Evolutionary conservation across 2,113 vertebrate species (phyloP).

Genomic region (Felis chaus): DNA sequence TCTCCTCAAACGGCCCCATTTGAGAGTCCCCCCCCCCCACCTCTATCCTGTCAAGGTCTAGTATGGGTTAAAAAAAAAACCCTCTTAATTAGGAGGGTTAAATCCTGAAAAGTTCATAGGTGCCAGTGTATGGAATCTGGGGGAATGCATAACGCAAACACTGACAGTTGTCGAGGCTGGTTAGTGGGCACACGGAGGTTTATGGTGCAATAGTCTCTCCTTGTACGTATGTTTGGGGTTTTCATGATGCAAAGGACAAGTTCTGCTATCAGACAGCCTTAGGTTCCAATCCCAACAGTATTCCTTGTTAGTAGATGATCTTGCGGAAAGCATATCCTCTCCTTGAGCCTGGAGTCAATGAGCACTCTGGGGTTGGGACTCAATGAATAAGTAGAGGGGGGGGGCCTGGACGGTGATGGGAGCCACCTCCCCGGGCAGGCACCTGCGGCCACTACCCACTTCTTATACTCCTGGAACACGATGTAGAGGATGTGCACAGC

Average conservation of each 20-base stretch:
- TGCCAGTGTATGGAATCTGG: background rate
- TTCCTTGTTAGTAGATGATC: background rate
- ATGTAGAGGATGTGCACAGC: constrained; percentile 91
- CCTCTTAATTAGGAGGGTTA: background rate
- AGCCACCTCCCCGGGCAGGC: accelerated
- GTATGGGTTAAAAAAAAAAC: background rate
- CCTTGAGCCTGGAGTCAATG: background rate
- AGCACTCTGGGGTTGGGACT: background rate
- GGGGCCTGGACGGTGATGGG: background rate
- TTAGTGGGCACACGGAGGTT: background rate
- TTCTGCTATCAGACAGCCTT: background rate
- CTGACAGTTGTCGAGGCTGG: background rate
- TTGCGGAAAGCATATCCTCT: background rate
- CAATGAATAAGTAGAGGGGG: accelerated
- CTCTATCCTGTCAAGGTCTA: background rate
- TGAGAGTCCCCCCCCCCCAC: background rate
- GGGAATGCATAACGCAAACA: background rate
- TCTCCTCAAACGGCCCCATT: background rate
- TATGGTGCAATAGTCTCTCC: background rate
- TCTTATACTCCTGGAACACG: constrained; percentile 86
- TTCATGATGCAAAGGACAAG: background rate
- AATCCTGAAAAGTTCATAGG: background rate
- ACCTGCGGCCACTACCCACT: constrained; percentile 80
- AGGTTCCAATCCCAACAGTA: background rate
- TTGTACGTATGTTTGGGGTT: background rate